Percentiles rank a stretch among this genome's conserved stretches.
These are phyloP conservation scores for Lophius piscatorius DNA, from an alignment of 2,113 vertebrate species.

Conservation along the genomic window DNA sequence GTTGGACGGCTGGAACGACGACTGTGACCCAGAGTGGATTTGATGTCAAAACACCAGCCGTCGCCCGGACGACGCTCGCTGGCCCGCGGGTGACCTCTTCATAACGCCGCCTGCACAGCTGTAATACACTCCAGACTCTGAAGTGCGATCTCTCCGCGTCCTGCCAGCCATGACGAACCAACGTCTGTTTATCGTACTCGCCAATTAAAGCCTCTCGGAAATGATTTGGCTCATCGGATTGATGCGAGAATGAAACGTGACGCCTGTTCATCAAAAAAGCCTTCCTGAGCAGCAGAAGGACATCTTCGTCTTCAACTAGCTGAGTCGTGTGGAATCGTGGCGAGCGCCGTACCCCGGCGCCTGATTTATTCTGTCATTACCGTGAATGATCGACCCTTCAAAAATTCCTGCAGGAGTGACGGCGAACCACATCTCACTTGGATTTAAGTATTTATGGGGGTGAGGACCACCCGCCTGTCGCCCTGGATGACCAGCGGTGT, in stretches of 20 bases:
- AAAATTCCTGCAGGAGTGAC: conserved; percentile 79
- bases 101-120: conserved; percentile 43
- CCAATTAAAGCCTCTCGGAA: conserved; percentile 45
- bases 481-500: conserved; percentile 62
- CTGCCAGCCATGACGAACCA: conserved; percentile 43
- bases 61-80: conserved; percentile 49
- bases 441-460: conserved; percentile 83
- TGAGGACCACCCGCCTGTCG: conserved; percentile 76
- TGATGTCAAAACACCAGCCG: conserved; percentile 68
- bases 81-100: conserved; percentile 49
- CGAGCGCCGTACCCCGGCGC: conserved; percentile 73
- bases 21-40: conserved; percentile 61
- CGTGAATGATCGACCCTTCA: conserved; percentile 85
- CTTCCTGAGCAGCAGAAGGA: conserved; percentile 70
- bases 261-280: conserved; percentile 57
- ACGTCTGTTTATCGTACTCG: conserved; percentile 45
- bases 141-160: conserved; percentile 21
- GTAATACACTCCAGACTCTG: conserved; percentile 32
- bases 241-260: conserved; percentile 57
- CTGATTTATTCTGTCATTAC: conserved; percentile 89
- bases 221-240: conserved; percentile 51
- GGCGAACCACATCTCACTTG: conserved; percentile 79
- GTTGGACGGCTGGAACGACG: conserved; percentile 73
- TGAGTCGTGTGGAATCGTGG: conserved; percentile 62
- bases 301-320: conserved; percentile 80